Conservation (phyloP, 2,113 vertebrate species). For the Saguinus imperator region DNA sequence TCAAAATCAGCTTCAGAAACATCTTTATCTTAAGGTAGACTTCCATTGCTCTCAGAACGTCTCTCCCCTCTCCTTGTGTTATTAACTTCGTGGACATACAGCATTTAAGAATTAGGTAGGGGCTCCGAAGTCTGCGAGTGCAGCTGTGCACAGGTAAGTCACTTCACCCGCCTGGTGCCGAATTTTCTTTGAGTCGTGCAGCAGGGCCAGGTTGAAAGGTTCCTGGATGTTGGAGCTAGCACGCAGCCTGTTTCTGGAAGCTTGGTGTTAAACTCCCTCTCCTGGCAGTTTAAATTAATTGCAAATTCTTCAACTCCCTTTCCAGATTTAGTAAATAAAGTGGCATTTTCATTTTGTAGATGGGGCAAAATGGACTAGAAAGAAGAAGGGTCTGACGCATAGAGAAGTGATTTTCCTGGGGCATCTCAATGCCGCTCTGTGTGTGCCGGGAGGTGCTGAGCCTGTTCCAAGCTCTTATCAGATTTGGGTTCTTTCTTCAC, state of each 20-base stretch:
- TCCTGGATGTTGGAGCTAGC: too few species aligned
- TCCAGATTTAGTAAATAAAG: neutral
- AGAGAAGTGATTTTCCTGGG: neutral
- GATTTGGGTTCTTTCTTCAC: neutral
- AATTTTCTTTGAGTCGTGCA: accelerated
- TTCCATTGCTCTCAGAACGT: neutral
- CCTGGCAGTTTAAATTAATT: neutral
- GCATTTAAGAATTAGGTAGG: neutral
- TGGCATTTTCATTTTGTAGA: neutral
- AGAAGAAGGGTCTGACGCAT: neutral
- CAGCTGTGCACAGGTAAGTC: slow-evolving; percentile 21
- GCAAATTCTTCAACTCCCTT: neutral
- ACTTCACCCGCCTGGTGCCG: neutral
- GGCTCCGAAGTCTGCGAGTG: neutral
- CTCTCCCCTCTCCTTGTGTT: neutral
- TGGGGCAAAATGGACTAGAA: accelerated
- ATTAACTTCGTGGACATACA: neutral
- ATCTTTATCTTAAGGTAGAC: neutral
- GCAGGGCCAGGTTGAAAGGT: neutral
- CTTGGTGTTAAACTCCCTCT: neutral
- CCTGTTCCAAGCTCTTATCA: neutral
- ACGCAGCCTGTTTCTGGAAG: neutral
- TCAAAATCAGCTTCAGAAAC: neutral
- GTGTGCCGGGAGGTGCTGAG: neutral
- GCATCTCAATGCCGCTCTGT: accelerated